Percentiles rank a stretch among this genome's conserved stretches.
phyloP scores from a whole-genome alignment of 2,888 invertebrate genomes.

The Ceramica pisi region DNA sequence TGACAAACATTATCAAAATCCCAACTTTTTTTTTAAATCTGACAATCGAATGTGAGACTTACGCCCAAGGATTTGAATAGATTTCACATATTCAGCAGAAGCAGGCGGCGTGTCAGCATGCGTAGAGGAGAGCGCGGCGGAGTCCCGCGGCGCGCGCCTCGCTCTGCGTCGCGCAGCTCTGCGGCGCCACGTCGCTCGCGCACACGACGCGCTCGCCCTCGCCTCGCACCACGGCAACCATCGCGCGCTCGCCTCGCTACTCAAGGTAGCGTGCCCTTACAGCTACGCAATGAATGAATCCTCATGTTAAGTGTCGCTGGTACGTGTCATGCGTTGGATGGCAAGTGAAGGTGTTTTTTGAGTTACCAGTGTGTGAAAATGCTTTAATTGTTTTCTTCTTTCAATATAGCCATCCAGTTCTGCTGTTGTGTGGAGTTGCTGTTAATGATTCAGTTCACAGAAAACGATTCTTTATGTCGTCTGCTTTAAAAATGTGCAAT shows the following conservation, averaged over 20 bases:
- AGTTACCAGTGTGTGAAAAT: neutral
- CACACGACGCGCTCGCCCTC: slow-evolving; percentile 75
- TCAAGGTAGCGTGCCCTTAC: slow-evolving; percentile 76
- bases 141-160: slow-evolving; percentile 82
- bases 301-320: slow-evolving; percentile 12
- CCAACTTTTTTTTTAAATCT: neutral
- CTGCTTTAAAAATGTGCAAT: neutral
- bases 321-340: slow-evolving; percentile 27
- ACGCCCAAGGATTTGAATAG: neutral
- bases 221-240: slow-evolving; percentile 73
- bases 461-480: too few relatives aligned
- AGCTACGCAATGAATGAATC: slow-evolving; percentile 34
- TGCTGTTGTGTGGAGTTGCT: neutral
- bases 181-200: slow-evolving; percentile 83
- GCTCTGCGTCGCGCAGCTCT: slow-evolving; percentile 84
- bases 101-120: slow-evolving; percentile 81
- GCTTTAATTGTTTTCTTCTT: neutral
- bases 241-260: slow-evolving; percentile 75
- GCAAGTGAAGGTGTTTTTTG: slow-evolving; percentile 1
- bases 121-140: slow-evolving; percentile 84
- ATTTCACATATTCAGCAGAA: slow-evolving; percentile 66
- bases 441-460: too few relatives aligned
- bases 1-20: neutral
- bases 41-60: neutral
- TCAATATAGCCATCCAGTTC: neutral